Evolutionary conservation across 2,113 vertebrate genomes (phyloP), one percentile per base, ranked within the genome.

Genomic region (Rhegmatorhina hoffmannsi): DNA sequence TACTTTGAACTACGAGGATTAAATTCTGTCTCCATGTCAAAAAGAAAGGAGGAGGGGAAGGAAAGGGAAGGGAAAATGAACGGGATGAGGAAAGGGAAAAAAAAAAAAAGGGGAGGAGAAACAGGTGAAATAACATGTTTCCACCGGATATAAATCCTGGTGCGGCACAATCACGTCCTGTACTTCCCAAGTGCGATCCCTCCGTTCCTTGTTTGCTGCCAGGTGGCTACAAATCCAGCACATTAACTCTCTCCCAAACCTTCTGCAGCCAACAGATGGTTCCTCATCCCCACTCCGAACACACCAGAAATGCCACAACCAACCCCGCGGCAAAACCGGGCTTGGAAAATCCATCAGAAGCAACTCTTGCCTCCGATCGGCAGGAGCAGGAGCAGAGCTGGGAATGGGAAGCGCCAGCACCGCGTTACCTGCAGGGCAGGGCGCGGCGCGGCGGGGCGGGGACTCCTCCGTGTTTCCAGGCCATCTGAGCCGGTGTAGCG

Each of bases 251-350:
- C 6, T 47, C 9, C 9, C 36, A 7, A 86, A 34, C 36, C 19
- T 58, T 62, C 28, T 16, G 34, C 13, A 16, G n/a, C n/a, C 53
- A 34, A 7, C 60, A 3, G 34, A 28, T 2, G n/a, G 13, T 10
- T 75, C 3, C n/a, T 81, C 2, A 4, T 1, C 2, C 2, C 4
- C 17, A 44, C 5, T 29, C 44, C 7, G 7, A 58, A 20, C 62
- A 13, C 28, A 3, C 14, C 18, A 1, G 3, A 9, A 10, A 11
- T 1, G 7, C 6, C 8, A 24, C 40, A 38, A 4, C 6, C 1
- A 5, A 11, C 17, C 5, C 33, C 44, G 34, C 5, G 6, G 6
- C 36, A 23, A 26, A 63, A 7, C 28, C 4, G 9, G 0, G 7
- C 9, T 24, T 29, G 4, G 55, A 7, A 10, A 7, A 36, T 8